Percentiles rank a stretch among this genome's conserved stretches.
Evolutionary conservation across 2,888 invertebrate genomes (phyloP).

Genomic region (Nomada fucata): DNA sequence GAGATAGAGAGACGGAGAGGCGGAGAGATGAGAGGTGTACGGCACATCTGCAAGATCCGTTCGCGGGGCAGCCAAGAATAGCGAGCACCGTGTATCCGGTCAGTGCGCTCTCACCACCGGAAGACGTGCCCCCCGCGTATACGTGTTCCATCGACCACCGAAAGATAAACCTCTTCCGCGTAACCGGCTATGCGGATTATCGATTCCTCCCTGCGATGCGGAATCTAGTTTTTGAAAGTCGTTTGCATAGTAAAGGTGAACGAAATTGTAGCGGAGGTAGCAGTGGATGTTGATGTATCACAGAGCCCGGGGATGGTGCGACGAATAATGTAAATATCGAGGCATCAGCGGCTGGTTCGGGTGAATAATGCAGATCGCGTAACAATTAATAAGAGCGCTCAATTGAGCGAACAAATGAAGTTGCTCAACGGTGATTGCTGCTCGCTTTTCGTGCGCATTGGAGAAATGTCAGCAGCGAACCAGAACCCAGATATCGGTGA

Average conservation of each 20-base stretch:
- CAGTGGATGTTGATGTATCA: no score
- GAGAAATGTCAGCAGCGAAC: no score
- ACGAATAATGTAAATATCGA: no score
- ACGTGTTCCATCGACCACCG: slow-evolving; percentile 36
- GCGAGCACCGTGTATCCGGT: slow-evolving; percentile 63
- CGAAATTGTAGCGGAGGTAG: no score
- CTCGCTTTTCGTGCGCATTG: no score
- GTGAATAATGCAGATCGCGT: no score
- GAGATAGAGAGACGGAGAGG: neutral
- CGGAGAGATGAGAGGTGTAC: slow-evolving; percentile 32
- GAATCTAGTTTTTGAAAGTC: neutral
- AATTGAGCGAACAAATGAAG: no score
- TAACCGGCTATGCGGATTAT: neutral
- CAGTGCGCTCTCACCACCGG: slow-evolving; percentile 56
- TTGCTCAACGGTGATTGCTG: no score
- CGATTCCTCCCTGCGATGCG: slow-evolving; percentile 28
- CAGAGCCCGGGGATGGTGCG: no score
- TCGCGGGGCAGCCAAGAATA: slow-evolving; percentile 71
- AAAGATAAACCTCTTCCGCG: slow-evolving; percentile 46
- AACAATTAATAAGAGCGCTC: no score
- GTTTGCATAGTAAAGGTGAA: neutral
- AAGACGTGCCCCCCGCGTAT: slow-evolving; percentile 36
- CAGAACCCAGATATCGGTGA: no score
- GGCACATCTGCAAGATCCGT: slow-evolving; percentile 68
- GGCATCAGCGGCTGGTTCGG: no score